Percentiles rank a stretch among this genome's conserved stretches.
phyloP scores from a whole-genome alignment of 2,797 vertebrate genomes.

The Hydrocynus forskahlii region DNA sequence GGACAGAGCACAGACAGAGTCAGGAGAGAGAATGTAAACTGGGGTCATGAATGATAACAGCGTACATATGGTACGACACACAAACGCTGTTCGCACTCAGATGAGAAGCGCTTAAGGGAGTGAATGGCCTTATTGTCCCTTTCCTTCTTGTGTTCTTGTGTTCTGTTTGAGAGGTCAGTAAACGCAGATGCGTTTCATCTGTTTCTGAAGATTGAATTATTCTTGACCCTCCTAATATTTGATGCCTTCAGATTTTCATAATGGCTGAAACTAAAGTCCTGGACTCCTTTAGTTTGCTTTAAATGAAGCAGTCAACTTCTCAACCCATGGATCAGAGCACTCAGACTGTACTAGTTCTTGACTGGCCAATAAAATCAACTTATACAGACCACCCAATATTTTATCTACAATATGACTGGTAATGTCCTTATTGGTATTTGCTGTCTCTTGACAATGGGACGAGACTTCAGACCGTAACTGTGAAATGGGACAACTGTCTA shows the following conservation, averaged over 20 bases:
- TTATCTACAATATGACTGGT: too few relatives aligned
- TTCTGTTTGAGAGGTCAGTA: neutral
- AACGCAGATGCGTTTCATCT: neutral
- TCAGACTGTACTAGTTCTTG: neutral
- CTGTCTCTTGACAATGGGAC: too few relatives aligned
- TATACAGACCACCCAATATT: too few relatives aligned
- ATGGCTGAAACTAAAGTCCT: neutral
- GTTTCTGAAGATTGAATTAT: neutral
- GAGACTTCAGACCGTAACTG: too few relatives aligned
- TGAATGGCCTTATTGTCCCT: neutral
- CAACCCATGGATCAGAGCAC: neutral
- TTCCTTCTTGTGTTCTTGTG: too few relatives aligned
- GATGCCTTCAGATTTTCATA: neutral
- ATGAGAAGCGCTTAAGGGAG: neutral
- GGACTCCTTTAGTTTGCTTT: neutral
- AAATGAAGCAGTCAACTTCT: neutral
- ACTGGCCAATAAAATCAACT: too few relatives aligned
- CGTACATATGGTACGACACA: neutral
- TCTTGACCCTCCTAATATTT: neutral
- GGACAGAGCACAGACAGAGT: neutral
- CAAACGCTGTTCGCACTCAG: neutral
- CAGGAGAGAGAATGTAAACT: constrained; percentile 13
- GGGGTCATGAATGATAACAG: constrained; percentile 8
- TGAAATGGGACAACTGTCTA: too few relatives aligned
- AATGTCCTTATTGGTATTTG: too few relatives aligned